Evolutionary conservation across 2,888 invertebrate genomes (phyloP), one percentile per base, ranked within the genome.

Genomic region (Spialia ferax): DNA sequence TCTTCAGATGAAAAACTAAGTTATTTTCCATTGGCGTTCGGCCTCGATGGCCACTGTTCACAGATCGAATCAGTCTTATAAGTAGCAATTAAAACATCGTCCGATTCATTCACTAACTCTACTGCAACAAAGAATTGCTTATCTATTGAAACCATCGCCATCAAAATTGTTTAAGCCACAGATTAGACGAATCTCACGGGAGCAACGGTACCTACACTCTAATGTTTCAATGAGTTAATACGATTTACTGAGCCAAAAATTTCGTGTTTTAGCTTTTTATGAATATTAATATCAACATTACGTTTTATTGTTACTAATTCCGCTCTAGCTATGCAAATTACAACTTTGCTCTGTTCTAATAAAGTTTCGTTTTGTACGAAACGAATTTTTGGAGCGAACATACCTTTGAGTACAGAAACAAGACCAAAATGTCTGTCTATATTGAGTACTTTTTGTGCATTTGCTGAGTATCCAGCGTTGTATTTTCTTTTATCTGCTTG

Each of bases 101-200:
- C 72, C 74, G 77, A 78, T 76, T 73, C 74, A 70, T 75, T 74
- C 73, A 72, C 74, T 72, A 72, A 69, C 70, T 74, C 71, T 71
- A 77, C 76, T 74, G 75, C 76, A 79, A 80, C 80, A 78, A 79
- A 75, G 76, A 77, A 72, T 63, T 68, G 69, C 55, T 77, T 81
- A 82, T 82, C 82, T 82, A 79, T 81, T 68, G 75, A 74, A 79
- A 76, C 76, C 82, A 82, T 81, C 81, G 73, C 75, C 71, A 73
- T 61, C 67, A 73, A 75, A 77, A 77, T 75, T 73, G 73, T 74
- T 74, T 76, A 62, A 64, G 50, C 61, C 60, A 42, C 71, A 68
- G 72, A 74, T 73, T 71, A 73, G 73, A 69, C 69, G 71, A 72
- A 70, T 76, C 77, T 75, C 77, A 75, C 77, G 75, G 74, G 70